Conservation (phyloP, 2,797 vertebrate genomes). For the Amblyopsis hoosieri region DNA sequence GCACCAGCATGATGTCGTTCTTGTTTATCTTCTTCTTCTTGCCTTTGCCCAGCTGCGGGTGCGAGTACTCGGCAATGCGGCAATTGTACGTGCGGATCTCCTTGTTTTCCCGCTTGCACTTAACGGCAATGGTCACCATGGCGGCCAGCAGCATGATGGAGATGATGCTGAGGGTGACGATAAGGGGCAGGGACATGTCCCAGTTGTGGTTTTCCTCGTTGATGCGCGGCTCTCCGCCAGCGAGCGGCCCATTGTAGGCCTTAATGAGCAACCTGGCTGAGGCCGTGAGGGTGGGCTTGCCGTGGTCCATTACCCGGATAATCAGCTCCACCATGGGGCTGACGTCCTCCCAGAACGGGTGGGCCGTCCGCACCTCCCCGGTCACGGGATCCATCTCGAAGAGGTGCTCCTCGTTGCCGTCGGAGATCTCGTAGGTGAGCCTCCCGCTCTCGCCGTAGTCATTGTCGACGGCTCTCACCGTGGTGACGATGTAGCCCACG, state of each 20-base stretch:
- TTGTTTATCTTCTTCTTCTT: constrained; percentile 99
- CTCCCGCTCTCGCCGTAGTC: constrained; percentile 98
- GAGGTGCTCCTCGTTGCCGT: constrained; percentile 95
- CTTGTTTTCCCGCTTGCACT: constrained; percentile 98
- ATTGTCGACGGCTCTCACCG: constrained; percentile 92
- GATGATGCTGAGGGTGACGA: constrained; percentile 95
- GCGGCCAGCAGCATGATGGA: constrained; percentile 96
- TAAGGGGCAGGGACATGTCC: constrained; percentile 96
- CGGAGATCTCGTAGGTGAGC: constrained; percentile 95
- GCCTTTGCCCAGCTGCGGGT: constrained; percentile 92
- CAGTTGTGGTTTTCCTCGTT: constrained; percentile 93
- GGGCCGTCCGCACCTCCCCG: constrained; percentile 92
- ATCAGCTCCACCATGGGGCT: constrained; percentile 92
- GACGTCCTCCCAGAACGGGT: constrained; percentile 95
- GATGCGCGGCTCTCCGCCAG: constrained; percentile 89
- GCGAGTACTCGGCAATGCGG: constrained; percentile 98
- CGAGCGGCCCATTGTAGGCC: constrained; percentile 87
- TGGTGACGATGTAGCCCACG: constrained; percentile 93
- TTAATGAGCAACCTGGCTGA: constrained; percentile 93
- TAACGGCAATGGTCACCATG: constrained; percentile 97
- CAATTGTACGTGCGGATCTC: constrained; percentile 99
- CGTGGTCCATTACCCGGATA: constrained; percentile 94
- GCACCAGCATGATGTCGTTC: constrained; percentile 99
- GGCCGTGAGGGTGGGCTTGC: constrained; percentile 92
- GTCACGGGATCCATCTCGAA: constrained; percentile 95